phyloP scores from a whole-genome alignment of 1,140 invertebrate species.

The Mercenaria mercenaria region DNA sequence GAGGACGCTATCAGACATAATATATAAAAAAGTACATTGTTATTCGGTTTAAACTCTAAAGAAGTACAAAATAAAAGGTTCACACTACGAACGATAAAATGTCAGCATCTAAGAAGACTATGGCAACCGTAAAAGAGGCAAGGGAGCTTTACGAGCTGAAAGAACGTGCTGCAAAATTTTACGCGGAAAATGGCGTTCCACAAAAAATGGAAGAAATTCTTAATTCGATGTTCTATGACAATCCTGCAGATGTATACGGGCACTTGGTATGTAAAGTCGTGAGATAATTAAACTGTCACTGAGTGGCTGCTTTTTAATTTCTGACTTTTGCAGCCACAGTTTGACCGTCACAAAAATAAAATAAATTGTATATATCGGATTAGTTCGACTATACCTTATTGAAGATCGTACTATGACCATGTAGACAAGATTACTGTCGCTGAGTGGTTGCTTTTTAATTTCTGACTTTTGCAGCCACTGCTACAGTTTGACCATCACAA shows the following conservation, averaged over 20 bases:
- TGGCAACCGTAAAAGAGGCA: constrained; percentile 67
- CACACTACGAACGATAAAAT: background rate
- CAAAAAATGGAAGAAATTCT: constrained; percentile 84
- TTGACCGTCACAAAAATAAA: no score
- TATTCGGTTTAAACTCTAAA: background rate
- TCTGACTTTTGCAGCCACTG: no score
- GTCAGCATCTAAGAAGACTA: background rate
- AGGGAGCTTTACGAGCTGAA: constrained; percentile 81
- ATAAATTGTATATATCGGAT: no score
- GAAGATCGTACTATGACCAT: no score
- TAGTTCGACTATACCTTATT: no score
- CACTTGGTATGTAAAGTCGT: constrained; percentile 80
- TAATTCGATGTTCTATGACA: constrained; percentile 85
- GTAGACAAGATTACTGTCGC: no score
- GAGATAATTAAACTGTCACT: background rate
- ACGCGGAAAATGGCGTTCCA: constrained; percentile 85
- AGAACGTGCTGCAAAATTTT: constrained; percentile 83
- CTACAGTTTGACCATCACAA: no score
- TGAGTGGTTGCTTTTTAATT: no score
- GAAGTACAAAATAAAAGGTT: no score
- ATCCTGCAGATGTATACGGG: constrained; percentile 84
- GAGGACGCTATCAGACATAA: background rate
- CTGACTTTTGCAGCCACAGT: no score
- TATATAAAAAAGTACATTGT: background rate
- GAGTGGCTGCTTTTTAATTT: no score